A percentile compares a stretch with the other conserved stretches of the same genome.
Conservation (phyloP, 2,888 invertebrate species). For the Lithophane semibrunnea region DNA sequence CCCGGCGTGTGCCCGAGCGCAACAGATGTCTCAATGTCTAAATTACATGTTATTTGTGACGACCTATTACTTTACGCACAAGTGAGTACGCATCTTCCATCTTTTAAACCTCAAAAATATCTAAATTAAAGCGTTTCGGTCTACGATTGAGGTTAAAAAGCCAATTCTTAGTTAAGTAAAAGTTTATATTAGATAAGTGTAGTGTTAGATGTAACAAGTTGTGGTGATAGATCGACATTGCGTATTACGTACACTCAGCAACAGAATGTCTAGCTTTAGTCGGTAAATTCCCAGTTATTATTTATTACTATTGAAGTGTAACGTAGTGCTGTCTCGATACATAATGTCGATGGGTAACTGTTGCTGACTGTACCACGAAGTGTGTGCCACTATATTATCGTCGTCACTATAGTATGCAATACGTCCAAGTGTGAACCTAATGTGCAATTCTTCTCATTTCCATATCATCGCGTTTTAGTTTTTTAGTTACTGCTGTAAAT, state of each 20-base stretch:
- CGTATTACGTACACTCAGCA: constrained; percentile 76
- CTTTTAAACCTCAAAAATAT: constrained; percentile 72
- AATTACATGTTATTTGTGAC: constrained; percentile 72
- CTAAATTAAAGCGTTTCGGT: constrained; percentile 75
- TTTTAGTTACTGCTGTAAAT: constrained; percentile 88
- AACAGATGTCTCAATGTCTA: constrained; percentile 66
- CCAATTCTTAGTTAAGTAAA: constrained; percentile 88
- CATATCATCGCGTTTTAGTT: constrained; percentile 88
- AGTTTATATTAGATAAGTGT: constrained; percentile 86
- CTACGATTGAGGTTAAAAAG: constrained; percentile 81
- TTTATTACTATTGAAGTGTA: constrained; percentile 55
- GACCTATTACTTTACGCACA: constrained; percentile 78
- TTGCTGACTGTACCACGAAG: constrained; percentile 66
- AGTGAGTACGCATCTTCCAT: constrained; percentile 81
- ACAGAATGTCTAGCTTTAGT: constrained; percentile 65
- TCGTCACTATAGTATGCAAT: constrained; percentile 81
- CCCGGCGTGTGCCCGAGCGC: constrained; percentile 64
- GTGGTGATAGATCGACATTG: constrained; percentile 79
- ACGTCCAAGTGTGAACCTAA: constrained; percentile 87
- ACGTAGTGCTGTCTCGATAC: constrained; percentile 43
- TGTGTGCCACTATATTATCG: constrained; percentile 75
- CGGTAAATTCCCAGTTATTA: constrained; percentile 60
- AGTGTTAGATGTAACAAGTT: constrained; percentile 81
- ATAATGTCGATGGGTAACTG: constrained; percentile 47
- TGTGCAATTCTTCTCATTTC: constrained; percentile 90